These are phyloP conservation scores for Stenodera caucasica DNA, from an alignment of 2,888 invertebrate species.

Conservation along the genomic window DNA sequence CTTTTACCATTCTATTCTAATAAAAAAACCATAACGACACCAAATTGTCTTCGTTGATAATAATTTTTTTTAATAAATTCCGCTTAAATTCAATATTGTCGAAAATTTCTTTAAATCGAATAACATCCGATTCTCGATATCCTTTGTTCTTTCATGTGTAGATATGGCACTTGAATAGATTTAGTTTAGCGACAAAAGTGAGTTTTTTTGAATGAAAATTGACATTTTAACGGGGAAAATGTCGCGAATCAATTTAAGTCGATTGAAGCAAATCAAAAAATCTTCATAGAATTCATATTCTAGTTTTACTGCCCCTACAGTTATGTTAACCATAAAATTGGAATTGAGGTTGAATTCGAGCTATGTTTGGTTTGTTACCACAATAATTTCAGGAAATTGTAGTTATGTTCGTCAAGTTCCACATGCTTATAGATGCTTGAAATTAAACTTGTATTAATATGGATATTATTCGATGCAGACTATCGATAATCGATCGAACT, in stretches of 20 bases:
- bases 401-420: neutral
- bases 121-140: neutral
- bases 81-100: neutral
- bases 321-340: neutral
- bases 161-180: neutral
- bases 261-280: neutral
- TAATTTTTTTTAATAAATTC: neutral
- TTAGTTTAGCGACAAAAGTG: neutral
- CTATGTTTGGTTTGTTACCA: neutral
- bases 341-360: neutral
- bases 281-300: neutral
- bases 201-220: neutral
- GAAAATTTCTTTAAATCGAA: neutral
- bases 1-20: neutral
- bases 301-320: neutral
- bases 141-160: neutral
- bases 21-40: neutral
- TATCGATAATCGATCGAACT: neutral
- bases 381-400: neutral
- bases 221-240: neutral
- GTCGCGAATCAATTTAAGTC: neutral
- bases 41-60: neutral
- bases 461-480: neutral
- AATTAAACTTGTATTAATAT: neutral
- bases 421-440: neutral